Base-by-base conservation (phyloP, 2,113 vertebrate species). In the Scomber japonicus region DNA sequence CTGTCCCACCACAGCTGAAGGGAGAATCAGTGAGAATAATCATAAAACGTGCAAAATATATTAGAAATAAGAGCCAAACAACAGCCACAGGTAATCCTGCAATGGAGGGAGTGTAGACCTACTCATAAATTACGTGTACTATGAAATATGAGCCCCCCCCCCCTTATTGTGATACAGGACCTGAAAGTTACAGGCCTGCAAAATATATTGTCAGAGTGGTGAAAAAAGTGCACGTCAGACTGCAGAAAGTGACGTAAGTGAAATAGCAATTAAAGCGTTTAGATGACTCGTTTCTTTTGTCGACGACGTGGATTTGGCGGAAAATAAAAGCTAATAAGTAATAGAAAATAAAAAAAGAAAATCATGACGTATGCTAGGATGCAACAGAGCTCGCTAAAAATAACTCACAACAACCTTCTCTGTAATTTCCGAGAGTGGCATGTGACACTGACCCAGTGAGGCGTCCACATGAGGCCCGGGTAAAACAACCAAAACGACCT, bases 221-320 rank as follows among this genome's bases (percentile, higher is more conserved):
- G 31, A 7, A 21, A 51, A 48, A 57, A 13, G 74, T 63, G 57
- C 24, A 75, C 24, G 53, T 68, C 61, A 75, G 21, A 45, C 46
- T 72, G 57, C 50, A 51, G 21, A 78, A 67, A 76, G 21, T 69
- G 61, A 81, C 62, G 59, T 46, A 10, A 67, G 4, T 45, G 4
- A 66, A 30, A 44, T 63, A 1, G 11, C 30, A 53, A 15, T 60
- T 0, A 59, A 35, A 64, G 11, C 3, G 2, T 24, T 51, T 2
- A 11, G 30, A n/a, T 16, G 27, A 11, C 13, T 15, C 14, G 11
- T 56, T 11, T 35, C 11, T 68, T 19, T 19, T 45, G 46, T 45
- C 1, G 5, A 61, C 4, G 21, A 57, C 11, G 54, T 54, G 13
- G 5, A 31, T 17, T 24, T n/a, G 10, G 4, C 7, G 62, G 12